Base-by-base conservation (phyloP, 2,888 invertebrate genomes). In the Acleris sparsana region DNA sequence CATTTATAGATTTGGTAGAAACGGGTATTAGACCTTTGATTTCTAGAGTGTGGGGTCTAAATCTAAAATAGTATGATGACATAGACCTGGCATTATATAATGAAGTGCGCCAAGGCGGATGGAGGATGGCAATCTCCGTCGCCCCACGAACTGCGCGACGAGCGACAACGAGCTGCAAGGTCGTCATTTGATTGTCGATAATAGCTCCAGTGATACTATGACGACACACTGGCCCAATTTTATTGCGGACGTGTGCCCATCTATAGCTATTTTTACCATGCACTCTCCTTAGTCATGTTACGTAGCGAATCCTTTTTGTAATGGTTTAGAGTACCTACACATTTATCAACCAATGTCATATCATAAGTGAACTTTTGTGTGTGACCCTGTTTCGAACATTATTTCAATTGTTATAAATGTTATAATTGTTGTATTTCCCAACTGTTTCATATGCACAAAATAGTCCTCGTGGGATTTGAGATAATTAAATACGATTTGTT, bases 141-240 rank as follows among this genome's bases (percentile, higher is more conserved):
- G 87, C 91, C 91, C 92, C 88, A 87, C 91, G 88, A 87, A 87
- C 86, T 85, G 80, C 77, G 83, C 85, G 82, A 83, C 89, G 91
- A 91, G 82, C 85, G 80, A 83, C 89, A 92, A 92, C 88, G 84
- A 91, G 91, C 87, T 75, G 81, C 91, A 92, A 92, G 92, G 92
- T 89, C 92, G 85, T 74, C 76, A 83, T 79, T 86, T 91, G 91
- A 92, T 92, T 92, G 91, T 80, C 83, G 79, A 87, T 91, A 91
- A 91, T 89, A 84, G 83, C 83, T 83, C 85, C 87, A 86, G 84
- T 80, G 82, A 85, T 84, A 83, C 80, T 81, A 81, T 73, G 80
- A 75, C 87, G 86, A 80, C 86, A 87, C 76, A 83, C 79, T 88
- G 86, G 77, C 88, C 88, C 80, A 88, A 80, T 87, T 89, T 73